phyloP scores from a whole-genome alignment of 2,113 vertebrate genomes.

The Vimba vimba region DNA sequence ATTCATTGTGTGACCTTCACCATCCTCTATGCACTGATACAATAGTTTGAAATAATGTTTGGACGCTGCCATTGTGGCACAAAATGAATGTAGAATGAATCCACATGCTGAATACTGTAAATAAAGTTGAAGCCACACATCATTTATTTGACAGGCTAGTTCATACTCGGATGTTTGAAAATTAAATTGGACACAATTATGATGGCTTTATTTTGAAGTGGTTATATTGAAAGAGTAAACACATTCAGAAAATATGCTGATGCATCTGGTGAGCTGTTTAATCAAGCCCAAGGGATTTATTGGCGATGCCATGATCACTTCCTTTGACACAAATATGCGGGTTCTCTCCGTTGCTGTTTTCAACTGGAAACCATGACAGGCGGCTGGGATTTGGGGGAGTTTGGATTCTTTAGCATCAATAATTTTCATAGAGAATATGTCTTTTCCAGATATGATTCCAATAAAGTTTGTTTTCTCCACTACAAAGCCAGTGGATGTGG shows the following conservation, averaged over 20 bases:
- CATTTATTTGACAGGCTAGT: neutral
- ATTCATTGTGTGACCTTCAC: neutral
- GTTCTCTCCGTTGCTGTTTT: constrained; percentile 2
- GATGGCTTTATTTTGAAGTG: neutral
- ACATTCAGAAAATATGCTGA: neutral
- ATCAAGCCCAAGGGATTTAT: constrained; percentile 4
- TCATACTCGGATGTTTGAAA: neutral
- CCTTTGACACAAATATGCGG: neutral
- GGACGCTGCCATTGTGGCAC: neutral
- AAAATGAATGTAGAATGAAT: neutral
- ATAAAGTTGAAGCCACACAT: neutral
- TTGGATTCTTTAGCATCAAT: constrained; percentile 20
- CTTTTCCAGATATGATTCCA: constrained; percentile 35
- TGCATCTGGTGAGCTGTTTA: constrained; percentile 11
- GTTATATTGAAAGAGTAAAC: neutral
- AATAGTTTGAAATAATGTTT: neutral
- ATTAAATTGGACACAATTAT: neutral
- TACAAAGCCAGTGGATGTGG: constrained; percentile 42
- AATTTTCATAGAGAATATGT: constrained; percentile 48
- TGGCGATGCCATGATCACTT: neutral
- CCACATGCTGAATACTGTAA: neutral
- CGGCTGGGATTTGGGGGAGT: neutral
- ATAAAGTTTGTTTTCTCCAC: constrained; percentile 37
- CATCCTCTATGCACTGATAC: neutral
- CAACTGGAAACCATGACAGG: neutral